phyloP scores from a whole-genome alignment of 2,888 invertebrate genomes.

The Dryobotodes eremita region DNA sequence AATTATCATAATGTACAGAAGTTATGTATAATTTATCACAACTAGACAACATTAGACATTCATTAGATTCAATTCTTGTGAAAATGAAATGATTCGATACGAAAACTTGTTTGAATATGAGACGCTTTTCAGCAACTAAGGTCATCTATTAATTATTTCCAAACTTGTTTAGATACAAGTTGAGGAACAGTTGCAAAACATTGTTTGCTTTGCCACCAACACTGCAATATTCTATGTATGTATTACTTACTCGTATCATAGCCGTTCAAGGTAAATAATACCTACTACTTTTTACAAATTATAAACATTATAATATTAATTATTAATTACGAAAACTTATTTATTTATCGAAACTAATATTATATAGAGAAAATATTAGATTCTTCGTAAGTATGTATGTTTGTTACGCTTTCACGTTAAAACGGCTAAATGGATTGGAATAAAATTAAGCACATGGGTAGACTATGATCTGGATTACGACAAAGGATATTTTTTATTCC shows the following conservation, averaged over 20 bases:
- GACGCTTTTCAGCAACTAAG: neutral
- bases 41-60: slow-evolving; percentile 34
- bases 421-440: too few relatives aligned
- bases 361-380: too few relatives aligned
- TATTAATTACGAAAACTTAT: neutral
- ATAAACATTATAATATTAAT: neutral
- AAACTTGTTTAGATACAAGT: neutral
- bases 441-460: too few relatives aligned
- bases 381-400: too few relatives aligned
- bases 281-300: neutral
- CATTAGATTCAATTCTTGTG: slow-evolving; percentile 43
- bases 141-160: neutral
- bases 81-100: slow-evolving; percentile 32
- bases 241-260: neutral
- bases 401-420: too few relatives aligned
- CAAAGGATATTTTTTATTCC: too few relatives aligned
- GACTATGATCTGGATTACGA: too few relatives aligned
- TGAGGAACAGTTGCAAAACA: neutral
- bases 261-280: neutral
- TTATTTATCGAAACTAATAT: neutral
- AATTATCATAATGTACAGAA: slow-evolving; percentile 29
- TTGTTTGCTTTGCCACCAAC: neutral
- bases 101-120: neutral
- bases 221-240: neutral
- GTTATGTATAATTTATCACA: slow-evolving; percentile 52